phyloP scores from a whole-genome alignment of 2,888 invertebrate species.

The Lumbricus terrestris region DNA sequence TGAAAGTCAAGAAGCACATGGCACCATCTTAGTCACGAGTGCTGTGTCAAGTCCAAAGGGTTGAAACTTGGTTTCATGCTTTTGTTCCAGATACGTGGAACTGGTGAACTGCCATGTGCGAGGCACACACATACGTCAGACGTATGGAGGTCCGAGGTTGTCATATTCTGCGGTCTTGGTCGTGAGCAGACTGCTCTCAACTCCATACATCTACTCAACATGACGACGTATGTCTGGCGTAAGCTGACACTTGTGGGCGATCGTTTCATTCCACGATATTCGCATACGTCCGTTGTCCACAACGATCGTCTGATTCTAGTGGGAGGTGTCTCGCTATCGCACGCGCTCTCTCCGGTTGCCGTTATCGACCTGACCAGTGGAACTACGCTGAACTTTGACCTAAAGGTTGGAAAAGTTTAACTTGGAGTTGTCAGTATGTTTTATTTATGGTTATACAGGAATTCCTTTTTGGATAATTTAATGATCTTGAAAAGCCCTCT shows the following conservation, averaged over 20 bases:
- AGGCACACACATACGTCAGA: constrained; percentile 24
- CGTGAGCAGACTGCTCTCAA: constrained; percentile 8
- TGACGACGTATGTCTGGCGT: neutral
- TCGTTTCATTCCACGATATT: constrained; percentile 39
- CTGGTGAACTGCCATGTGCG: constrained; percentile 14
- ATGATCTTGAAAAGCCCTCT: neutral
- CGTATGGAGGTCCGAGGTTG: neutral
- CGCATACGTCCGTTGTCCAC: constrained; percentile 56
- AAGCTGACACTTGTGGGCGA: neutral
- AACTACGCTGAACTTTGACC: constrained; percentile 46
- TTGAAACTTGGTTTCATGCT: neutral
- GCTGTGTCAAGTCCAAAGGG: neutral
- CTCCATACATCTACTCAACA: neutral
- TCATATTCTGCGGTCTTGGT: constrained; percentile 28
- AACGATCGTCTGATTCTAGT: constrained; percentile 52
- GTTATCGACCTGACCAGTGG: constrained; percentile 50
- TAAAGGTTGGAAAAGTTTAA: constrained; percentile 52
- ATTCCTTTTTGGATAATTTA: neutral
- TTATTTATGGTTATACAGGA: neutral
- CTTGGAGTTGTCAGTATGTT: neutral
- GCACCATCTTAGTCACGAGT: neutral
- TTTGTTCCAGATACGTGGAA: neutral
- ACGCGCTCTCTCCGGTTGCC: constrained; percentile 52
- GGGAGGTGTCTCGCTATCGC: constrained; percentile 55
- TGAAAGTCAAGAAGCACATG: too few relatives aligned